phyloP scores from a whole-genome alignment of 2,888 invertebrate species.

The Cremastinae sp. region DNA sequence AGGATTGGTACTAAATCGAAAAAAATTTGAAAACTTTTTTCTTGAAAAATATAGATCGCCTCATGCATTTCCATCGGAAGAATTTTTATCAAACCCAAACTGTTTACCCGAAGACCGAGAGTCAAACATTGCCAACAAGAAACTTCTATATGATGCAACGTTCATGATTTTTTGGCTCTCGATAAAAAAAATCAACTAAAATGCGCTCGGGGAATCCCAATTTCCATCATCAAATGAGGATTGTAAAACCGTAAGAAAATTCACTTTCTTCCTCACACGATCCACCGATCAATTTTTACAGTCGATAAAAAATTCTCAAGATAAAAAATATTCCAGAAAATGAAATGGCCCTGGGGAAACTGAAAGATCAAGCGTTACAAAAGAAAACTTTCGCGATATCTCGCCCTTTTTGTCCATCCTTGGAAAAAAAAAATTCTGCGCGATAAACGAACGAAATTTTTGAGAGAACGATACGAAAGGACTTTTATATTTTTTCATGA shows the following conservation, averaged over 20 bases:
- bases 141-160: conserved; percentile 20
- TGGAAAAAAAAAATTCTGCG: not conserved
- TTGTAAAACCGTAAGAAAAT: not conserved
- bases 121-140: not conserved
- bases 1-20: no score
- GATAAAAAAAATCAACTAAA: conserved; percentile 18
- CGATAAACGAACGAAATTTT: not conserved
- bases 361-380: not conserved
- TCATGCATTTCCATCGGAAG: no score
- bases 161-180: conserved; percentile 19
- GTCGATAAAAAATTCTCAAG: not conserved
- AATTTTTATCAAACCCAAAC: no score
- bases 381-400: not conserved
- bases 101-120: conserved; percentile 1
- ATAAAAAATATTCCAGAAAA: not conserved
- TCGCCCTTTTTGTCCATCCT: not conserved
- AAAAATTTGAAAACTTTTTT: no score
- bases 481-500: no score
- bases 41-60: no score
- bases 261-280: not conserved
- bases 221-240: not conserved
- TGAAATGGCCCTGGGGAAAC: not conserved
- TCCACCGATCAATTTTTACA: no score
- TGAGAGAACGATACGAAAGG: not conserved
- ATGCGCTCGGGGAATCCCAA: not conserved